Evolutionary conservation across 2,797 vertebrate genomes (phyloP).

Genomic region (Hipposideros larvatus): DNA sequence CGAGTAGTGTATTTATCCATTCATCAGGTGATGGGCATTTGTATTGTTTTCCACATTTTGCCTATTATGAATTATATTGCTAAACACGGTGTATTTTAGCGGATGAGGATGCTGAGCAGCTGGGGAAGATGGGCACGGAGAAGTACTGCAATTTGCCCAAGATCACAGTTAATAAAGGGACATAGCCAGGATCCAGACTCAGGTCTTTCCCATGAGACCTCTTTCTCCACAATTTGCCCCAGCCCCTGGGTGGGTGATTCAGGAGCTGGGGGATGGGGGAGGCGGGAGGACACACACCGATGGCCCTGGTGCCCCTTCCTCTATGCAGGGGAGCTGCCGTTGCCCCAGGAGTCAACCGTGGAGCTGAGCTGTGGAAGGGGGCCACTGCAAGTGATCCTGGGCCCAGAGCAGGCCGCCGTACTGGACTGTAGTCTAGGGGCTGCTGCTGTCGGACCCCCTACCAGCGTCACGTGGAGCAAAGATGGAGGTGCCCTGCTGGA

Average conservation of each 20-base stretch:
- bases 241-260: neutral
- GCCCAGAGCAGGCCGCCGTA: constrained; percentile 90
- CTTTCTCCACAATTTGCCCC: neutral
- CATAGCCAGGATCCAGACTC: neutral
- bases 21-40: neutral
- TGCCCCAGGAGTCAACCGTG: constrained; percentile 86
- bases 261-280: neutral
- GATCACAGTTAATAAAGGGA: neutral
- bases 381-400: constrained; percentile 92
- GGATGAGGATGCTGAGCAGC: neutral
- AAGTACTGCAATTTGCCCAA: too few relatives aligned
- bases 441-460: constrained; percentile 84
- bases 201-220: neutral
- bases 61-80: neutral
- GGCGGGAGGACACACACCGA: neutral
- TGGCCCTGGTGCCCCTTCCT: constrained; percentile 30
- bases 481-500: constrained; percentile 89
- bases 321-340: constrained; percentile 80
- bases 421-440: constrained; percentile 92
- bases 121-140: neutral
- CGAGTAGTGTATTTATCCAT: neutral
- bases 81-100: neutral
- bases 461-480: constrained; percentile 94
- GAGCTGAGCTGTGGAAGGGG: constrained; percentile 95
- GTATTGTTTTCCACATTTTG: neutral